Evolutionary conservation across 2,888 invertebrate species (phyloP).

Genomic region (Glyphotaelius pellucidus): DNA sequence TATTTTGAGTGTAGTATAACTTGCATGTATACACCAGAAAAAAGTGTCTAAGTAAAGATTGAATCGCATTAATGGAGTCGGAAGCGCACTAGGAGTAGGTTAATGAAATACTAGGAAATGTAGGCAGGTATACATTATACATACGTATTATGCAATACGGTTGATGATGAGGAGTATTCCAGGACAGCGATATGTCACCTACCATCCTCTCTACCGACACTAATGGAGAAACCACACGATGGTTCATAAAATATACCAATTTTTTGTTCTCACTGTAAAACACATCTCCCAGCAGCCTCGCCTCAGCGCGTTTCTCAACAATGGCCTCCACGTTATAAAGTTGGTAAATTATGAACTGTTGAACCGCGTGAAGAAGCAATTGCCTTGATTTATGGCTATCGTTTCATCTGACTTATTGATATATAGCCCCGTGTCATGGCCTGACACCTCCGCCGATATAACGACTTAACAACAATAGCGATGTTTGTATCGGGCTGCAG

Average conservation of each 20-base stretch:
- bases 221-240: background rate
- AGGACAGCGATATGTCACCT: background rate
- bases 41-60: too few relatives aligned
- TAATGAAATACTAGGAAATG: too few relatives aligned
- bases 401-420: constrained; percentile 55
- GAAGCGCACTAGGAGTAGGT: too few relatives aligned
- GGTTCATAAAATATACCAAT: background rate
- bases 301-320: constrained; percentile 2
- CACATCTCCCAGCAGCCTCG: constrained; percentile 2
- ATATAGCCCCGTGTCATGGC: constrained; percentile 46
- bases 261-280: background rate
- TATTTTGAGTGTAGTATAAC: too few relatives aligned
- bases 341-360: constrained; percentile 19
- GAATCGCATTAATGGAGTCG: too few relatives aligned
- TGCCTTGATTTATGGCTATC: constrained; percentile 49
- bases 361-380: constrained; percentile 38
- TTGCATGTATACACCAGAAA: too few relatives aligned
- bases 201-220: background rate
- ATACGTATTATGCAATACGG: too few relatives aligned
- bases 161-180: too few relatives aligned
- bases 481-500: background rate
- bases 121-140: too few relatives aligned
- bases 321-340: background rate
- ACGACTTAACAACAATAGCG: constrained; percentile 56
- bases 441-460: constrained; percentile 49